These are phyloP conservation scores for Peromyscus polionotus DNA, from an alignment of 2,113 vertebrate genomes.

Conservation along the genomic window DNA sequence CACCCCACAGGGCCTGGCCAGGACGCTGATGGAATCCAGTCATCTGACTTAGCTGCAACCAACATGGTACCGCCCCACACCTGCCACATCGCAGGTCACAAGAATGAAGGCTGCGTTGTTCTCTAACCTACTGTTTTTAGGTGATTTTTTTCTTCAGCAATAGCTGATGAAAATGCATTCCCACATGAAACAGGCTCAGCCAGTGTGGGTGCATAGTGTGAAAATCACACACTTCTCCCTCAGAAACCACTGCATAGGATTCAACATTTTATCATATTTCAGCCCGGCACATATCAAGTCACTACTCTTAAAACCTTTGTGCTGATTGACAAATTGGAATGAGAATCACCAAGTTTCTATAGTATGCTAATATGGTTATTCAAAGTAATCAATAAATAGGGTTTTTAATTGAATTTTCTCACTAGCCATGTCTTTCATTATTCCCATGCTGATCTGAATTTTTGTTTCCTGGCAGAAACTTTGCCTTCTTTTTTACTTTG, in stretches of 20 bases:
- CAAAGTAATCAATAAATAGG: not conserved
- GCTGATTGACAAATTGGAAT: not conserved
- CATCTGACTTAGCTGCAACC: not conserved
- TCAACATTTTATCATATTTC: not conserved
- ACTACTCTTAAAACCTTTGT: not conserved
- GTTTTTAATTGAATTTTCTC: not conserved
- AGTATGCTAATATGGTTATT: not conserved
- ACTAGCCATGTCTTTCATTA: not conserved
- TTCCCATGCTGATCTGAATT: not conserved
- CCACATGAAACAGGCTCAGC: not conserved
- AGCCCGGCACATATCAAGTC: not conserved
- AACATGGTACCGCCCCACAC: not conserved
- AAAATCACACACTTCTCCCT: not conserved
- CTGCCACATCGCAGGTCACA: not conserved
- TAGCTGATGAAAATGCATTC: not conserved
- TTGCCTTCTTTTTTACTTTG: not conserved
- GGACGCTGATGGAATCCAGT: not conserved
- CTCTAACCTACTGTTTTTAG: not conserved
- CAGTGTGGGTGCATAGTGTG: too few species aligned
- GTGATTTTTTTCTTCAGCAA: not conserved
- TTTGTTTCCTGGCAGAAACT: slow-evolving; percentile 2
- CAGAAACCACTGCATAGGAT: not conserved
- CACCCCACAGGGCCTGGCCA: fast-evolving
- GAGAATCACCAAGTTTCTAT: not conserved
- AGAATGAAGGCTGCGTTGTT: too few species aligned